Evolutionary conservation across 2,113 vertebrate species (phyloP).

Genomic region (Accipiter cooperii): DNA sequence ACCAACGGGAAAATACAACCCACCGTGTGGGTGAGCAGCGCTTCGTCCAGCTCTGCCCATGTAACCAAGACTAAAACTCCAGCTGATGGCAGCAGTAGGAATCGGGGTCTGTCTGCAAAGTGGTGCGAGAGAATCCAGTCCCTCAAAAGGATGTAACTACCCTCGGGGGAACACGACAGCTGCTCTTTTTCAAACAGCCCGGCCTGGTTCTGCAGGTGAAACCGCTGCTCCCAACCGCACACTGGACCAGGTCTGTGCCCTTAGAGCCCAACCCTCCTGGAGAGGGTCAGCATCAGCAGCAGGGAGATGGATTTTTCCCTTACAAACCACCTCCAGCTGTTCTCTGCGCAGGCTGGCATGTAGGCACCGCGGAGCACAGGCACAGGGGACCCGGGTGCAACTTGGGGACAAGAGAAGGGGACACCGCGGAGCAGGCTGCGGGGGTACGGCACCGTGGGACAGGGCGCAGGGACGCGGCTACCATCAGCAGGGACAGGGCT

Average conservation of each 20-base stretch:
- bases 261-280: not conserved
- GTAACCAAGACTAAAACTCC: not conserved
- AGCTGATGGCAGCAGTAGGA: not conserved
- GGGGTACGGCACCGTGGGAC: not conserved
- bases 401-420: not conserved
- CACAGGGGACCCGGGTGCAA: not conserved
- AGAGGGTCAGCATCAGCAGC: not conserved
- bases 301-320: not conserved
- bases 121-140: not conserved
- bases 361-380: not conserved
- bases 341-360: not conserved
- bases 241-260: not conserved
- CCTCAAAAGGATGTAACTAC: not conserved
- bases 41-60: not conserved
- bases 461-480: not conserved
- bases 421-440: fast-evolving
- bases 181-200: not conserved
- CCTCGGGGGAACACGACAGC: fast-evolving
- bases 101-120: not conserved
- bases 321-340: not conserved
- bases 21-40: not conserved
- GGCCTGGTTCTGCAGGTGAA: not conserved
- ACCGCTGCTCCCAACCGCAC: fast-evolving
- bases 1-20: not conserved
- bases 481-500: too few species aligned